Conservation (phyloP, 2,113 vertebrate species). For the Pardalotus punctatus region DNA sequence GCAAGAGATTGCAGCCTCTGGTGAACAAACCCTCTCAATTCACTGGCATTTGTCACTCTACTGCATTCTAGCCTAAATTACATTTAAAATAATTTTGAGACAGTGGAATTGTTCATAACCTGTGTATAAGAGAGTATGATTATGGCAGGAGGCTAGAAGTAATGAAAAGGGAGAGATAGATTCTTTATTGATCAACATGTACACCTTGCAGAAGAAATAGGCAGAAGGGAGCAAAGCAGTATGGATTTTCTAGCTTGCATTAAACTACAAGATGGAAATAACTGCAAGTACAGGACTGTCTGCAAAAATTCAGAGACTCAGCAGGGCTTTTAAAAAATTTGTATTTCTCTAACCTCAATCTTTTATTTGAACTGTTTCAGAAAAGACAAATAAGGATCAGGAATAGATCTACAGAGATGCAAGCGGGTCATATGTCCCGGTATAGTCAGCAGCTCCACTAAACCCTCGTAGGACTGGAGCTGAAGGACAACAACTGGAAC, state of each 20-base stretch:
- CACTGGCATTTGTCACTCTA: constrained; percentile 33
- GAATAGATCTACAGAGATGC: background rate
- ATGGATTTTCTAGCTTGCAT: constrained; percentile 34
- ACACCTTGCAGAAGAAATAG: background rate
- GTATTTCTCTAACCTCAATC: background rate
- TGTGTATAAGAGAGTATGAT: background rate
- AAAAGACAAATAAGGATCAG: background rate
- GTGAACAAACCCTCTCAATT: constrained; percentile 30
- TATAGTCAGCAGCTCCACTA: rapidly evolving
- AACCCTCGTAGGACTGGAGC: background rate
- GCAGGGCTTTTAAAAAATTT: constrained; percentile 23
- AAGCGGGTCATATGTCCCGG: background rate
- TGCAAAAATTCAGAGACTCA: constrained; percentile 25
- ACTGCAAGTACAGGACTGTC: background rate
- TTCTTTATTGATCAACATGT: constrained; percentile 45
- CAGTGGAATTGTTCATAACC: constrained; percentile 6
- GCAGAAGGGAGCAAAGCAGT: constrained; percentile 20
- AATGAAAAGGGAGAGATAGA: background rate
- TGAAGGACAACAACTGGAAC: background rate
- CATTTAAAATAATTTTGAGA: constrained; percentile 30
- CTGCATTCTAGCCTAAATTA: background rate
- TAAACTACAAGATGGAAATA: constrained; percentile 40
- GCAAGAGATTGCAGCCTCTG: constrained; percentile 32
- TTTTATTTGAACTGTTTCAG: background rate
- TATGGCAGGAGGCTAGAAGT: background rate